Conservation (phyloP, 2,888 invertebrate species). For the Gnatocerus cornutus region DNA sequence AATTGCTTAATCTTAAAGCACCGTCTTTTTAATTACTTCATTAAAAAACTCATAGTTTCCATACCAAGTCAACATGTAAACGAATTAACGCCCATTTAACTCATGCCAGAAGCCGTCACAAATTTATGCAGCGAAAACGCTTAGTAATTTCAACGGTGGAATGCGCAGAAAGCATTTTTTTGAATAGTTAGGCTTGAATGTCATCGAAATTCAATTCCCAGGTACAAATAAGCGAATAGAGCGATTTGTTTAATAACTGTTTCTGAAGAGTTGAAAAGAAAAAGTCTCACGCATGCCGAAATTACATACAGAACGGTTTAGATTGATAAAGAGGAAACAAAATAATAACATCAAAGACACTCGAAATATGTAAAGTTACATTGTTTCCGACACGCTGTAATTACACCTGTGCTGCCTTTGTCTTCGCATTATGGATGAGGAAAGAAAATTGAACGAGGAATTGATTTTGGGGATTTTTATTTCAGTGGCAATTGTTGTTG, state of each 20-base stretch:
- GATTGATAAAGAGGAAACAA: constrained; percentile 65
- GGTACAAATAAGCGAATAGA: constrained; percentile 25
- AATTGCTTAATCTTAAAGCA: background rate
- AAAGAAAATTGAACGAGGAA: background rate
- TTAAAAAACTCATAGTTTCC: background rate
- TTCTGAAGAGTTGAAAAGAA: constrained; percentile 35
- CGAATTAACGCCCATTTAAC: constrained; percentile 16
- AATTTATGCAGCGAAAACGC: constrained; percentile 25
- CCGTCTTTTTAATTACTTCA: background rate
- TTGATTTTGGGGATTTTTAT: background rate
- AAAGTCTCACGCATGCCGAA: constrained; percentile 61
- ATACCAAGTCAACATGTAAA: background rate
- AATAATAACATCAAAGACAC: constrained; percentile 59
- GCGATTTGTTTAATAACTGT: constrained; percentile 40
- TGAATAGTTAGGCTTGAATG: background rate
- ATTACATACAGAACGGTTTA: constrained; percentile 55
- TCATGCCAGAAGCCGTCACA: constrained; percentile 7
- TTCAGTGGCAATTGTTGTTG: too few species aligned
- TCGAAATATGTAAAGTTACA: constrained; percentile 55
- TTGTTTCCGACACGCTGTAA: constrained; percentile 51
- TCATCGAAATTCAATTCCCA: background rate
- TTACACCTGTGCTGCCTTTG: constrained; percentile 14
- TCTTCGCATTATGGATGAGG: background rate
- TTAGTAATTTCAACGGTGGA: constrained; percentile 19
- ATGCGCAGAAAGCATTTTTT: background rate